A percentile compares a stretch with the other conserved stretches of the same genome.
Conservation (phyloP, 2,113 vertebrate genomes). For the Bostrychus sinensis region DNA sequence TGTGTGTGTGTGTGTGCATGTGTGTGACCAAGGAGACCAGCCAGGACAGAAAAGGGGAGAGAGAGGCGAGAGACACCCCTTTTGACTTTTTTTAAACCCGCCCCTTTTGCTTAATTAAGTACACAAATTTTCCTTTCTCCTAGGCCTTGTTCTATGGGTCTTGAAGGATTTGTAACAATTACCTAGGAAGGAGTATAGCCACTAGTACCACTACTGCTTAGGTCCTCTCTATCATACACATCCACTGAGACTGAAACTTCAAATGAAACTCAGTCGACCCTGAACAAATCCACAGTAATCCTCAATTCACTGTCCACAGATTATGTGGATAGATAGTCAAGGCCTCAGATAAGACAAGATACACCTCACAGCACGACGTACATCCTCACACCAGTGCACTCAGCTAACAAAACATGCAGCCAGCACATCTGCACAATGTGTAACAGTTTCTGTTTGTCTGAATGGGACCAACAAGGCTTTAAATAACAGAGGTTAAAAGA, state of each 20-base stretch:
- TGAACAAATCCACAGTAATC: slow-evolving; percentile 49
- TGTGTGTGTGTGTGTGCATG: slow-evolving; percentile 54
- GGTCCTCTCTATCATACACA: slow-evolving; percentile 3
- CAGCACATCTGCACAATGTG: slow-evolving; percentile 33
- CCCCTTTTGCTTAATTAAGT: slow-evolving; percentile 58
- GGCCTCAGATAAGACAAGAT: slow-evolving; percentile 12
- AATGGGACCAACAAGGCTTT: slow-evolving; percentile 40
- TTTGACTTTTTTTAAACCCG: slow-evolving; percentile 49
- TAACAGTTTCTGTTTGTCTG: slow-evolving; percentile 6
- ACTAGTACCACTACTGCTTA: neutral
- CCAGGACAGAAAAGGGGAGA: slow-evolving; percentile 45
- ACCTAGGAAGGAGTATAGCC: neutral
- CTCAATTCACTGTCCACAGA: slow-evolving; percentile 31
- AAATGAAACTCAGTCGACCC: slow-evolving; percentile 25
- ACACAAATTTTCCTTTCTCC: slow-evolving; percentile 36
- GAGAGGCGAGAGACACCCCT: slow-evolving; percentile 54
- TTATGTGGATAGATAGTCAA: slow-evolving; percentile 28
- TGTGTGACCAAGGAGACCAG: slow-evolving; percentile 71
- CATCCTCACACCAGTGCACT: slow-evolving; percentile 41
- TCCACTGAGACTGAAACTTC: slow-evolving; percentile 30
- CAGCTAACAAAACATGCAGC: slow-evolving; percentile 66
- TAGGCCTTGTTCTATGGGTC: slow-evolving; percentile 9
- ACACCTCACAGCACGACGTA: slow-evolving; percentile 12
- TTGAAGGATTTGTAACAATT: slow-evolving; percentile 10
- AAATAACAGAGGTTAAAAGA: slow-evolving; percentile 57